These are phyloP conservation scores for Drosophila orosa DNA, from an alignment of 1,140 invertebrate species.

Conservation along the genomic window DNA sequence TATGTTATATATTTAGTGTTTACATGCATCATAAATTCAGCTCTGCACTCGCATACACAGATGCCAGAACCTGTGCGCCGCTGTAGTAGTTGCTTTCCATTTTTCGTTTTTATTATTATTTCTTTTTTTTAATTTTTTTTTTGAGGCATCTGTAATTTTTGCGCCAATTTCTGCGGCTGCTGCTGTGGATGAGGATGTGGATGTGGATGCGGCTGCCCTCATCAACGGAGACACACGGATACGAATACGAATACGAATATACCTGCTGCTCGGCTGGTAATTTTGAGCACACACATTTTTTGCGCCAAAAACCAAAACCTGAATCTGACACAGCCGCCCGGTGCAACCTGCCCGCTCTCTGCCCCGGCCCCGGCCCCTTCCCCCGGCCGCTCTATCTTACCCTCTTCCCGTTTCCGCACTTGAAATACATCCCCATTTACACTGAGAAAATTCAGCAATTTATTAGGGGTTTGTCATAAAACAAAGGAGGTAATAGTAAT, in stretches of 20 bases:
- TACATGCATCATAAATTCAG: slow-evolving; percentile 43
- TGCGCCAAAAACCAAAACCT: slow-evolving; percentile 80
- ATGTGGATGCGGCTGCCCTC: slow-evolving; percentile 31
- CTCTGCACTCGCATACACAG: slow-evolving; percentile 28
- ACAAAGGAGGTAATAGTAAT: background rate
- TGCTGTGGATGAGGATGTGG: slow-evolving; percentile 35
- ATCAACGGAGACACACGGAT: slow-evolving; percentile 24
- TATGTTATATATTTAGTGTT: background rate
- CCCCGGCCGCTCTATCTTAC: background rate
- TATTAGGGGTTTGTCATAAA: background rate
- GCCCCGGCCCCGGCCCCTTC: background rate
- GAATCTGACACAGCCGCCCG: slow-evolving; percentile 68
- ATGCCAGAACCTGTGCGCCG: slow-evolving; percentile 16
- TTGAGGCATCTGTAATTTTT: slow-evolving; percentile 77
- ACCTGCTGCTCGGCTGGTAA: slow-evolving; percentile 67
- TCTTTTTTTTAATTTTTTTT: slow-evolving; percentile 12
- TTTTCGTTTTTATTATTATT: slow-evolving; percentile 26
- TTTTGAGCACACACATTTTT: slow-evolving; percentile 73
- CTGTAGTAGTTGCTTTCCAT: slow-evolving; percentile 5
- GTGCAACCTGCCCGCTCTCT: slow-evolving; percentile 15
- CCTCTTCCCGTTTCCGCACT: slow-evolving; percentile 56
- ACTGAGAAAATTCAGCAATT: background rate
- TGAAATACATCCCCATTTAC: slow-evolving; percentile 48
- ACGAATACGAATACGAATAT: slow-evolving; percentile 54
- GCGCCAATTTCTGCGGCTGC: slow-evolving; percentile 76